Percentiles rank a stretch among this genome's conserved stretches.
Conservation (phyloP, 1,140 invertebrate species). For the Adoxophyes honmai region DNA sequence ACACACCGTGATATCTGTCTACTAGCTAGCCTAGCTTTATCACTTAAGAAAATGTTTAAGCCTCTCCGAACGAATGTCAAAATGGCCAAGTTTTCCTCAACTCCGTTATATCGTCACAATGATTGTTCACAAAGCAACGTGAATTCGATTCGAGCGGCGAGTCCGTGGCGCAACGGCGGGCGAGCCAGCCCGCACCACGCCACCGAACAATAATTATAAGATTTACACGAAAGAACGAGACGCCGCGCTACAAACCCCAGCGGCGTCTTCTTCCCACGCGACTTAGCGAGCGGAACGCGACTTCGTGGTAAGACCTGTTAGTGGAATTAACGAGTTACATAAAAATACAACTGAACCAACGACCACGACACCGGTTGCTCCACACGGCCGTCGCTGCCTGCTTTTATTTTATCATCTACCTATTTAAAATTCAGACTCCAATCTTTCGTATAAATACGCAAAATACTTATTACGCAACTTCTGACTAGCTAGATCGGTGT, state of each 20-base stretch:
- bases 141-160: slow-evolving; percentile 23
- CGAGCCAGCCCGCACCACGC: background rate
- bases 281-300: background rate
- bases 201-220: background rate
- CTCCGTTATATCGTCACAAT: slow-evolving; percentile 19
- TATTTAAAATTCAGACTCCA: too few species aligned
- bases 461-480: too few species aligned
- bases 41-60: too few species aligned
- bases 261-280: background rate
- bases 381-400: slow-evolving; percentile 13
- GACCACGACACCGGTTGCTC: slow-evolving; percentile 33
- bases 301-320: slow-evolving; percentile 1
- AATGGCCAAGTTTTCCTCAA: slow-evolving; percentile 30
- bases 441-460: too few species aligned
- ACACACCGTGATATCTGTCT: too few species aligned
- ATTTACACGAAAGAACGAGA: background rate
- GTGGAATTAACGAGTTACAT: slow-evolving; percentile 54
- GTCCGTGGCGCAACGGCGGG: slow-evolving; percentile 39
- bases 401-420: too few species aligned
- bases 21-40: too few species aligned
- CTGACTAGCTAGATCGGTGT: too few species aligned
- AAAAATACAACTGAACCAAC: slow-evolving; percentile 52
- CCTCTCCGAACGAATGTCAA: too few species aligned
- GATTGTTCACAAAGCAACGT: slow-evolving; percentile 10
- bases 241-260: background rate